A percentile compares a stretch with the other conserved stretches of the same genome.
phyloP scores from a whole-genome alignment of 2,797 vertebrate genomes.

The Phrynocephalus forsythii region DNA sequence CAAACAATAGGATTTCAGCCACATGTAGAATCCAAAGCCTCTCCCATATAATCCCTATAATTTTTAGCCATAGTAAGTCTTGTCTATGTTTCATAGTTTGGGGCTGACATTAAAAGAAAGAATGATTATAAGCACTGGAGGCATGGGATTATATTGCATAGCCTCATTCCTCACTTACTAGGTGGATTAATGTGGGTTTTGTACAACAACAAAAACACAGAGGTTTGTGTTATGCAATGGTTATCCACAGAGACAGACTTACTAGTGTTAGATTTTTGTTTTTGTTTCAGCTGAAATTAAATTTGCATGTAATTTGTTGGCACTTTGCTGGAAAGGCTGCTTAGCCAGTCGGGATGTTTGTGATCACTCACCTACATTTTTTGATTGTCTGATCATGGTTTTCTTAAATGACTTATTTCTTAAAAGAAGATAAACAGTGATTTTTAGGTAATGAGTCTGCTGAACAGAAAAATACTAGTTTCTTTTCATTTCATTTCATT shows the following conservation, averaged over 20 bases:
- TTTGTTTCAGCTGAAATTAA: too few species aligned
- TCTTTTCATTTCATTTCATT: too few species aligned
- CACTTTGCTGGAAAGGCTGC: conserved; percentile 10
- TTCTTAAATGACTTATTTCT: conserved; percentile 1
- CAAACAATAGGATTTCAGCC: too few species aligned
- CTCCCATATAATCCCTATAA: not conserved
- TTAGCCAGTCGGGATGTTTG: conserved; percentile 9
- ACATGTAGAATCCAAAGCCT: not conserved
- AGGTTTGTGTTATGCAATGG: conserved; percentile 6
- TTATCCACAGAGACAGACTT: conserved; percentile 20
- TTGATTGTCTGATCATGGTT: conserved; percentile 12
- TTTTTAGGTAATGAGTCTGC: not conserved
- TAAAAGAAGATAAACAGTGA: not conserved
- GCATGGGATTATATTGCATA: conserved; percentile 18
- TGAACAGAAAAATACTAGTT: not conserved
- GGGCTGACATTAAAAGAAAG: not conserved
- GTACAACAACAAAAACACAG: conserved; percentile 8
- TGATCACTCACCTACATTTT: not conserved
- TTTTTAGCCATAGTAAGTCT: conserved; percentile 21
- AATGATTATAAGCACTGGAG: conserved; percentile 19
- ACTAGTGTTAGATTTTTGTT: not conserved
- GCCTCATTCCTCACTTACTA: conserved; percentile 16
- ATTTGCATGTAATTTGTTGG: conserved; percentile 13
- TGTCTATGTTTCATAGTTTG: conserved; percentile 15
- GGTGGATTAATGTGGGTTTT: conserved; percentile 34